Conservation (phyloP, 2,113 vertebrate genomes). For the Atrichornis clamosus region DNA sequence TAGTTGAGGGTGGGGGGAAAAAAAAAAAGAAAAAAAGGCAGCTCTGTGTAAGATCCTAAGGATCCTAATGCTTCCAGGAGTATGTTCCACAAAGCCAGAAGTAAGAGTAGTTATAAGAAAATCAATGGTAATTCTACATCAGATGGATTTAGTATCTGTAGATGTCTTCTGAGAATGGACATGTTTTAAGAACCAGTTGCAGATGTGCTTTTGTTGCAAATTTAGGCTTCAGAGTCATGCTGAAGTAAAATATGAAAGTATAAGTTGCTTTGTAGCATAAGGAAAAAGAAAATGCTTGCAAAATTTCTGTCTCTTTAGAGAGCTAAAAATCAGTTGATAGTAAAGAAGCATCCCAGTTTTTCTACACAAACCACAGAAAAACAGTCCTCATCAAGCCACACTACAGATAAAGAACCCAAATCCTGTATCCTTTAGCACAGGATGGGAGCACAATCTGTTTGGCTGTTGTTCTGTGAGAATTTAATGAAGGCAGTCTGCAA, state of each 20-base stretch:
- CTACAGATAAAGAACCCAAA: neutral
- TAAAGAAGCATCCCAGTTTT: neutral
- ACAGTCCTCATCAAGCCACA: neutral
- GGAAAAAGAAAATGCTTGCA: neutral
- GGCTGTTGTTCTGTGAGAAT: neutral
- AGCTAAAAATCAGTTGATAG: neutral
- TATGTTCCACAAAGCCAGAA: neutral
- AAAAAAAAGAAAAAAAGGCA: neutral
- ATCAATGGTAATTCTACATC: neutral
- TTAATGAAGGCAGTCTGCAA: neutral
- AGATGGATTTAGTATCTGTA: constrained; percentile 20
- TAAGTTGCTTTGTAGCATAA: neutral
- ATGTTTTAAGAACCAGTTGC: neutral
- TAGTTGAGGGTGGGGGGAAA: neutral
- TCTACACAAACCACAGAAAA: neutral
- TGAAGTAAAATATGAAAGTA: neutral
- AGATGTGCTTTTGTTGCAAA: neutral
- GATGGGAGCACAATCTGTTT: neutral
- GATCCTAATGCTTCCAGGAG: neutral
- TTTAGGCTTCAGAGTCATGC: neutral
- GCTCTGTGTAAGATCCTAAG: neutral
- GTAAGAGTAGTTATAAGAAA: neutral
- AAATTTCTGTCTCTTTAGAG: neutral
- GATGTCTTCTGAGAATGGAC: neutral
- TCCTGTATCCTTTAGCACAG: neutral